These are phyloP conservation scores for Channa maculata DNA, from an alignment of 2,113 vertebrate genomes.

Conservation along the genomic window DNA sequence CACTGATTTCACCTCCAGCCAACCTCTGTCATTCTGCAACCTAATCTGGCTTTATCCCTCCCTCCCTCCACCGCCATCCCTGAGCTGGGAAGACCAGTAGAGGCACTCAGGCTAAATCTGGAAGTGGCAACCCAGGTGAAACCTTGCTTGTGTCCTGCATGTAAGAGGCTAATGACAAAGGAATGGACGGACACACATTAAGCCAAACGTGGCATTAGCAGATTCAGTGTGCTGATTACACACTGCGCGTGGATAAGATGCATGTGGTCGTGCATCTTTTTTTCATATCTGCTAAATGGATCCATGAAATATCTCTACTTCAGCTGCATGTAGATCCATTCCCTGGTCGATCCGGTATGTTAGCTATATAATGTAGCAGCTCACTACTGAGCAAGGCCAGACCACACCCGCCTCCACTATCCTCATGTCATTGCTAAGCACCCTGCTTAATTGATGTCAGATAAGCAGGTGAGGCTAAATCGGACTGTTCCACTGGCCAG, in stretches of 20 bases:
- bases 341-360: neutral
- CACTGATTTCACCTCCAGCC: conserved; percentile 71
- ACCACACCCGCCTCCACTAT: conserved; percentile 9
- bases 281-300: neutral
- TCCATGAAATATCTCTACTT: neutral
- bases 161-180: conserved; percentile 65
- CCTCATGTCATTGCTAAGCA: conserved; percentile 42
- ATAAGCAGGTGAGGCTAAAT: conserved; percentile 70
- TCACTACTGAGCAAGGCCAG: neutral
- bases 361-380: neutral
- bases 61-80: neutral
- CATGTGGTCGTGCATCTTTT: too few relatives aligned
- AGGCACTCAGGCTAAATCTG: conserved; percentile 54
- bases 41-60: conserved; percentile 57
- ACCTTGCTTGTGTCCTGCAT: conserved; percentile 1
- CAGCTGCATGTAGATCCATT: neutral
- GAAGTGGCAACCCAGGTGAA: conserved; percentile 39
- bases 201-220: conserved; percentile 18
- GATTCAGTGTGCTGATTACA: conserved; percentile 12
- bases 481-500: conserved; percentile 44
- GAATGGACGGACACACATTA: conserved; percentile 49
- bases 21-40: conserved; percentile 68
- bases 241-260: too few relatives aligned
- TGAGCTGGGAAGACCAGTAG: neutral
- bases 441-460: conserved; percentile 55